Base-by-base conservation (phyloP, 92 coral and sea anemone genomes). In the Pocillopora grandis region DNA sequence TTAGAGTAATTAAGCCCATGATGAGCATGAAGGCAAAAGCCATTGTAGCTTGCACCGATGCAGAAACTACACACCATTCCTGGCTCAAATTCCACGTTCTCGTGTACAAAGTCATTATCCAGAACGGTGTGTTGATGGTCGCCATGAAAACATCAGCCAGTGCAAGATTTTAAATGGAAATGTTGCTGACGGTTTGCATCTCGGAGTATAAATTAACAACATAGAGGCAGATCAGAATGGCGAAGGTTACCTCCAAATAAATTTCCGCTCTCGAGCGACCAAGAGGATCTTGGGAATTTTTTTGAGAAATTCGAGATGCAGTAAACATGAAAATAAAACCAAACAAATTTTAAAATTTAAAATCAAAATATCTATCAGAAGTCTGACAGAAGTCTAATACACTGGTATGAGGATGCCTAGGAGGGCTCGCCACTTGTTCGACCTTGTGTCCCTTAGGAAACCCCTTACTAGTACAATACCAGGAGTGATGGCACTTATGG, bases 121-220 rank as follows among this genome's bases (percentile, higher is more conserved):
- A 91, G 31, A 84, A 88, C 8, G 91, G 94, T 91, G 88, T 91
- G 42, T 75, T 62, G 0, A 91, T 59, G 27, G 68, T 60, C 16
- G 94, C 88, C 88, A 80, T 91, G 42, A 80, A 71, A 10, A 83
- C 66, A 60, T 91, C 94, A n/a, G 91, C 80, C 88, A 88, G 75
- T 11, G 91, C 91, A 37, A 91, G 74, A 65, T 89, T 91, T 66
- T 88, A 84, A 18, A 91, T 91, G 58, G 88, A 91, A 56, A 81
- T 85, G 75, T 85, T 88, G 0, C 85, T 91, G 7, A 85, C 76
- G 3, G 77, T 84, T 58, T 82, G 73, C 68, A 88, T 87, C 58
- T 85, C 79, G 21, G 89, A 11, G 78, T 91, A 89, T 76, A 64
- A 88, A 77, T 88, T 77, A 16, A 85, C 33, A 67, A 83, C 88